These are phyloP conservation scores for Andrena bucephala DNA, from an alignment of 2,888 invertebrate genomes.

Conservation along the genomic window DNA sequence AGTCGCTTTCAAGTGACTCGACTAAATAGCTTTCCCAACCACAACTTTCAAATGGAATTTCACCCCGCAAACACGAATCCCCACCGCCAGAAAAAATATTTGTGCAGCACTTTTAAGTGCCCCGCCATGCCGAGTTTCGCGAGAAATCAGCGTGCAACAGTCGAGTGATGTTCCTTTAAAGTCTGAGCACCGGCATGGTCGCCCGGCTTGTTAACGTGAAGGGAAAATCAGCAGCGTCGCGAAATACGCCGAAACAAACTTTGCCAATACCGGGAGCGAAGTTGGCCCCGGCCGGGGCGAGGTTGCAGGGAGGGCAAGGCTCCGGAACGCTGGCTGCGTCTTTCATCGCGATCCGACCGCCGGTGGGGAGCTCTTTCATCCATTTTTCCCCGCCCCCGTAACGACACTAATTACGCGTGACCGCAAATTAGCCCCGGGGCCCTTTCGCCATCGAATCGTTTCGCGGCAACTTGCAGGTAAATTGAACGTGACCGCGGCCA, in stretches of 20 bases:
- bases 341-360: slow-evolving; percentile 25
- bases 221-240: neutral
- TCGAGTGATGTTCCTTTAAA: too few species aligned
- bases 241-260: neutral
- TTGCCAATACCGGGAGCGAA: neutral
- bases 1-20: too few species aligned
- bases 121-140: too few species aligned
- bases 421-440: slow-evolving; percentile 63
- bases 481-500: slow-evolving; percentile 52
- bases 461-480: slow-evolving; percentile 29
- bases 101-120: too few species aligned
- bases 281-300: slow-evolving; percentile 3
- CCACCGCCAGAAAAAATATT: too few species aligned
- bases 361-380: slow-evolving; percentile 34
- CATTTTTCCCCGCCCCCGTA: slow-evolving; percentile 36
- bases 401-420: slow-evolving; percentile 62
- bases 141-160: too few species aligned
- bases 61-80: too few species aligned
- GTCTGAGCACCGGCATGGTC: too few species aligned
- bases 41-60: too few species aligned
- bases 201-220: too few species aligned
- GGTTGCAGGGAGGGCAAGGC: slow-evolving; percentile 8
- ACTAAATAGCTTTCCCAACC: too few species aligned
- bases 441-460: slow-evolving; percentile 37
- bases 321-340: neutral